phyloP scores from a whole-genome alignment of 2,113 vertebrate genomes.

The Ictalurus furcatus region DNA sequence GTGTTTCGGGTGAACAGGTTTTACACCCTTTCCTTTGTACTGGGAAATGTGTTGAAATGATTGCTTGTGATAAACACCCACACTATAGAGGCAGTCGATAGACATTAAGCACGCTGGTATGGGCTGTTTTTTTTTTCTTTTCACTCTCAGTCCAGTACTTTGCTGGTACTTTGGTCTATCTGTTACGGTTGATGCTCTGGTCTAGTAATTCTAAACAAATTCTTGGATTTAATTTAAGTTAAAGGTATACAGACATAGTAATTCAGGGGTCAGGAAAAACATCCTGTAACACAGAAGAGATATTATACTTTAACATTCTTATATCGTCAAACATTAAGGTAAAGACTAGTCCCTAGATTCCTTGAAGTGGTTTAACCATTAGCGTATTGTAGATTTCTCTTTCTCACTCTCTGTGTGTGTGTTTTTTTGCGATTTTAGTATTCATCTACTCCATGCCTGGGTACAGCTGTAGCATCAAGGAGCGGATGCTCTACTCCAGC shows the following conservation, averaged over 20 bases:
- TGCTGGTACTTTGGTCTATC: neutral
- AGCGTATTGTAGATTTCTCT: neutral
- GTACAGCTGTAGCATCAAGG: slow-evolving; percentile 96
- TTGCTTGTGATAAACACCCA: slow-evolving; percentile 3
- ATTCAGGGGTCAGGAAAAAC: neutral
- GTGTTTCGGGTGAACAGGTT: neutral
- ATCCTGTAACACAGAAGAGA: neutral
- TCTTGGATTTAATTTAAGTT: neutral
- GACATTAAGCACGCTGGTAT: neutral
- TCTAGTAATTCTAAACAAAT: neutral
- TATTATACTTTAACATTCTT: slow-evolving; percentile 12
- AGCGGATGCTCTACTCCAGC: slow-evolving; percentile 98
- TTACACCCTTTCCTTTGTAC: neutral
- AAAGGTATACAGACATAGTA: neutral
- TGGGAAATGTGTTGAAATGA: neutral
- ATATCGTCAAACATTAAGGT: neutral
- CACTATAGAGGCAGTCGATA: no score
- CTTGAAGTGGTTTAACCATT: slow-evolving; percentile 10
- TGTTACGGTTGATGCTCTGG: neutral
- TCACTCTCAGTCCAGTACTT: neutral
- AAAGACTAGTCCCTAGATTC: neutral
- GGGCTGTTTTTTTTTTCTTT: neutral
- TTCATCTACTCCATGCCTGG: slow-evolving; percentile 99
- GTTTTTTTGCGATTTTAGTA: slow-evolving; percentile 71
- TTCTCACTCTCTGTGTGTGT: neutral